Evolutionary conservation across 2,113 vertebrate species (phyloP), one percentile per base, ranked within the genome.

Genomic region (Camelus bactrianus): DNA sequence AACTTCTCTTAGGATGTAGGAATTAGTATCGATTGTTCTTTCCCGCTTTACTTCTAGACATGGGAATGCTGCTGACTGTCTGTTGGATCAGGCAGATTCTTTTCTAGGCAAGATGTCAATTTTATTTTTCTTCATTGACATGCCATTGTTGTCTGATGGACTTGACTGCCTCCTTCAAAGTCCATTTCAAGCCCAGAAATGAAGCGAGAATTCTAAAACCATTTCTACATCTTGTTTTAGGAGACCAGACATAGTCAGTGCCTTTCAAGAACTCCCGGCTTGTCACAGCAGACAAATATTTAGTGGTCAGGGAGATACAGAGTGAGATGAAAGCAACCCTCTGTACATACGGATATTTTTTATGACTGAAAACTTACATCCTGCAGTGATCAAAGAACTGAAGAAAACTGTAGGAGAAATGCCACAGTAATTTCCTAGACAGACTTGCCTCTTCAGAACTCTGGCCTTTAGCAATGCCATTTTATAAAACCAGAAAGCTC

Each of bases 351-450:
- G 52, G 35, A 58, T 46, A 28, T 64, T 77, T 88, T 93, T 83
- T 77, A 6, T 6, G 26, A 73, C 58, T 79, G n/a, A 77, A 94
- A 96, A 85, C 17, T 60, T 56, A 42, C 0, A 82, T 69, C 30
- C 17, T 73, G 28, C 30, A 22, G 17, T 67, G 32, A 94, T 90
- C 26, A 91, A 89, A 93, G 38, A 60, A 50, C 8, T 64, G 9
- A 3, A 82, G 52, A 60, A 91, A 93, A 94, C 22, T 84, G 5
- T 38, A 65, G 42, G 16, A 91, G 62, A 95, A 92, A 72, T 48
- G 56, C 2, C 52, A 67, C 5, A 76, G 13, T 69, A 64, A 79
- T 70, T 35, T 65, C 2, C 11, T 58, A 64, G 3, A 12, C 26
- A 1, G 26, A 32, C 17, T 90, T 91, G 32, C 3, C 46, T 56